A percentile compares a stretch with the other conserved stretches of the same genome.
Conservation (phyloP, 2,888 invertebrate genomes). For the Xanthostigma xanthostigma region DNA sequence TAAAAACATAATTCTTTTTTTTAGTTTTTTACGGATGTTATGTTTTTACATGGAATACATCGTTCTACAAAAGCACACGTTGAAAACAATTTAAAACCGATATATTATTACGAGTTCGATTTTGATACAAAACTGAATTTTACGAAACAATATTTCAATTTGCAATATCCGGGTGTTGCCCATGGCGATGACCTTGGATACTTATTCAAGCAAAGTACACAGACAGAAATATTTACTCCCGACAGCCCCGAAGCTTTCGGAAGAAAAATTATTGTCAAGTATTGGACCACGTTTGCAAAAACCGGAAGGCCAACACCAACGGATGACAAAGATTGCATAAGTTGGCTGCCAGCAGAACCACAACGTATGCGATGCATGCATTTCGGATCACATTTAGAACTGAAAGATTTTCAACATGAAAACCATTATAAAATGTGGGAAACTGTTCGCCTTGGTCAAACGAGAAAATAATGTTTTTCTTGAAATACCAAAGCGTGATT, state of each 20-base stretch:
- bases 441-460: no score
- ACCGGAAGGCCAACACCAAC: conserved; percentile 16
- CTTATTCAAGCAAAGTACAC: conserved; percentile 15
- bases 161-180: conserved; percentile 10
- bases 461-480: no score
- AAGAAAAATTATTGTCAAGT: conserved; percentile 14
- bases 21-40: background rate
- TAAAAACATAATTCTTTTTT: background rate
- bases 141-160: background rate
- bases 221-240: conserved; percentile 2
- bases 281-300: conserved; percentile 20
- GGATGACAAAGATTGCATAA: background rate
- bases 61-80: background rate
- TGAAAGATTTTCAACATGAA: no score
- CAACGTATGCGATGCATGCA: no score
- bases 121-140: background rate
- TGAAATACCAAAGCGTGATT: no score
- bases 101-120: background rate
- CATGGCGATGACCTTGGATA: conserved; percentile 21
- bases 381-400: no score
- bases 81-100: background rate
- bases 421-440: no score
- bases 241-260: conserved; percentile 13
- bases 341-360: no score
- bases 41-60: background rate